A percentile compares a stretch with the other conserved stretches of the same genome.
Evolutionary conservation across 2,888 invertebrate genomes (phyloP).

Genomic region (Acrobasis repandana): DNA sequence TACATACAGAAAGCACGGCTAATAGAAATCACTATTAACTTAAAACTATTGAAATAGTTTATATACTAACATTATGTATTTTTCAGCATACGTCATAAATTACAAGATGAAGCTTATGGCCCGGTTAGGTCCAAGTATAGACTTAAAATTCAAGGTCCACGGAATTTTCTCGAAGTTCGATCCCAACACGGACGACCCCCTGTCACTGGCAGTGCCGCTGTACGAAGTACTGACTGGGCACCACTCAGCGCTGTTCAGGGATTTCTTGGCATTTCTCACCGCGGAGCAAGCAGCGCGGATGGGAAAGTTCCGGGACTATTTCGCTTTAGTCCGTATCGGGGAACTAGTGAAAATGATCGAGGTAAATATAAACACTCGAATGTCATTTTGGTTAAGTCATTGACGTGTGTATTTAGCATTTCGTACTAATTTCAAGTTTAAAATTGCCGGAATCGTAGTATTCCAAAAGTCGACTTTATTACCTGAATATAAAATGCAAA

Average conservation of each 20-base stretch:
- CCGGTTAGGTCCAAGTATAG: conserved; percentile 34
- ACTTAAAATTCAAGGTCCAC: conserved; percentile 44
- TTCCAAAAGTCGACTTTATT: too few relatives aligned
- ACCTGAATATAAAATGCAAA: too few relatives aligned
- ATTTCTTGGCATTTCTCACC: conserved; percentile 65
- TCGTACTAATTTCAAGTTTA: too few relatives aligned
- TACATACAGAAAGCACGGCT: too few relatives aligned
- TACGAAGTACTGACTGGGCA: conserved; percentile 42
- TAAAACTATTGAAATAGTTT: too few relatives aligned
- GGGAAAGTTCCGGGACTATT: conserved; percentile 59
- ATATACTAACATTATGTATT: background rate
- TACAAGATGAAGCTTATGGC: conserved; percentile 56
- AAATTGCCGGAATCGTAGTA: too few relatives aligned
- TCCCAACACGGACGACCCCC: conserved; percentile 40
- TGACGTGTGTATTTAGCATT: background rate
- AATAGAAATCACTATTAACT: too few relatives aligned
- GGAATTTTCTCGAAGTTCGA: conserved; percentile 49
- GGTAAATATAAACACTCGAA: background rate
- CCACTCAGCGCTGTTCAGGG: conserved; percentile 57
- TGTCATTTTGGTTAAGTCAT: too few relatives aligned
- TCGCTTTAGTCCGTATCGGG: conserved; percentile 50
- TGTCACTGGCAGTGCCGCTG: conserved; percentile 42
- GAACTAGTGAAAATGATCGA: conserved; percentile 52
- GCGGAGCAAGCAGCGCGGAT: conserved; percentile 61
- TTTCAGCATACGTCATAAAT: conserved; percentile 53